Conservation (phyloP, 1,140 invertebrate genomes). For the Leptestheria dahalacensis region DNA sequence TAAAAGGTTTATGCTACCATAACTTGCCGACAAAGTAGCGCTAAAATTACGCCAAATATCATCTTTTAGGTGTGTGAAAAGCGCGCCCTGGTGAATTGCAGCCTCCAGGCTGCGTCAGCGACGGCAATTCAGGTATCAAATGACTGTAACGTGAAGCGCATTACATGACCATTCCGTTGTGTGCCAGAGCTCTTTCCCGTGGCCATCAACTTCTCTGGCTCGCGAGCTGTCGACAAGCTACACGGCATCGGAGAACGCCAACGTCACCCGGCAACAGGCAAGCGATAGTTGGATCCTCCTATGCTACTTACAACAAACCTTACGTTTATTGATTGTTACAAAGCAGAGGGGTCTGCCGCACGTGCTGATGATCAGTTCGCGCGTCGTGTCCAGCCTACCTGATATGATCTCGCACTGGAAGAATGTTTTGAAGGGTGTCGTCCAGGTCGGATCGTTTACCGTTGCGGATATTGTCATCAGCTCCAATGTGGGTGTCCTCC, state of each 20-base stretch:
- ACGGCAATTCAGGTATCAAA: too few species aligned
- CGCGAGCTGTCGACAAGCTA: neutral
- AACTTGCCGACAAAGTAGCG: too few species aligned
- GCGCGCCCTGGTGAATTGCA: too few species aligned
- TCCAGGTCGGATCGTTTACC: neutral
- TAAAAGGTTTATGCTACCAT: too few species aligned
- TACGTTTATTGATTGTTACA: neutral
- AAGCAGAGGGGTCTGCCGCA: neutral
- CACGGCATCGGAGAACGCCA: neutral
- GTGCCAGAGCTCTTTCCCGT: too few species aligned
- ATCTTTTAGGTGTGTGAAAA: too few species aligned
- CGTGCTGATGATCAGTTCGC: conserved; percentile 1
- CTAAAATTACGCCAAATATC: too few species aligned
- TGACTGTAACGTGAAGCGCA: too few species aligned
- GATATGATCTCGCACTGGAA: conserved; percentile 6
- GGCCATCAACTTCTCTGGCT: too few species aligned
- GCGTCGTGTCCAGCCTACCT: neutral
- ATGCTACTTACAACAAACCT: too few species aligned
- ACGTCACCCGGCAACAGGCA: neutral
- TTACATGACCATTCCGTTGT: too few species aligned
- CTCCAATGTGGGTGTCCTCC: conserved; percentile 6
- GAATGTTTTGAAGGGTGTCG: neutral
- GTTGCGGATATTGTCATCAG: conserved; percentile 9
- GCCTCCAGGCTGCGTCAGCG: too few species aligned
- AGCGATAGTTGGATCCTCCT: neutral